These are phyloP conservation scores for Tetraodon nigroviridis DNA, from an alignment of 2,113 vertebrate species.

Conservation along the genomic window DNA sequence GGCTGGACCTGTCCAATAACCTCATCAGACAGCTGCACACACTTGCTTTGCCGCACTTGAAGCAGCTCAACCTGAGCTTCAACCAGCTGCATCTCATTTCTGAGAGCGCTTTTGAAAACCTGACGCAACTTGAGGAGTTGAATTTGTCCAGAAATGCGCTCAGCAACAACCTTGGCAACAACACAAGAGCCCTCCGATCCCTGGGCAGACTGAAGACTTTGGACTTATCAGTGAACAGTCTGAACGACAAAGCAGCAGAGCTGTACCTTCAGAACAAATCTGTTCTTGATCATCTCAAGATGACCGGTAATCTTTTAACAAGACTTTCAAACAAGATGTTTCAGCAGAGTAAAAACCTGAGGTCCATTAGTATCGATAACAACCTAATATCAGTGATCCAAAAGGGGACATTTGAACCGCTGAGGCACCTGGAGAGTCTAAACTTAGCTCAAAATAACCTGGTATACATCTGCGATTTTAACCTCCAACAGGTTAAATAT, in stretches of 20 bases:
- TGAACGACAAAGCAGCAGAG: constrained; percentile 66
- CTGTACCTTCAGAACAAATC: constrained; percentile 71
- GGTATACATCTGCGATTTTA: constrained; percentile 73
- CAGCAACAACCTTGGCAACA: constrained; percentile 61
- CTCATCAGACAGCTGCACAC: constrained; percentile 71
- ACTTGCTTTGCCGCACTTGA: constrained; percentile 62
- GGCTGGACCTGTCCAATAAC: constrained; percentile 79
- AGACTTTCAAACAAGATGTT: constrained; percentile 66
- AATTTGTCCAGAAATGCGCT: constrained; percentile 73
- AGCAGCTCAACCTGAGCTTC: constrained; percentile 69
- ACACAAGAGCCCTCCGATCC: constrained; percentile 61
- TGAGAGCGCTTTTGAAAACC: constrained; percentile 57
- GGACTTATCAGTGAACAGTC: constrained; percentile 75
- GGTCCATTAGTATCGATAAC: constrained; percentile 64
- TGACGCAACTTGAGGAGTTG: constrained; percentile 66
- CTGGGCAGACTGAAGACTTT: constrained; percentile 62
- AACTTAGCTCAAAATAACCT: constrained; percentile 76
- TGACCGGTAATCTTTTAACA: constrained; percentile 71
- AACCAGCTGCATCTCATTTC: constrained; percentile 77
- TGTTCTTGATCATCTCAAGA: constrained; percentile 66
- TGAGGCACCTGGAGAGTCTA: constrained; percentile 66
- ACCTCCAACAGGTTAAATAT: constrained; percentile 68
- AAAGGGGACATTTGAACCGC: constrained; percentile 68
- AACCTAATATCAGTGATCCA: constrained; percentile 76
- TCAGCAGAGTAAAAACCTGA: constrained; percentile 48